Evolutionary conservation across 2,113 vertebrate species (phyloP), one percentile per base, ranked within the genome.

Genomic region (Petrocephalus zakoni): DNA sequence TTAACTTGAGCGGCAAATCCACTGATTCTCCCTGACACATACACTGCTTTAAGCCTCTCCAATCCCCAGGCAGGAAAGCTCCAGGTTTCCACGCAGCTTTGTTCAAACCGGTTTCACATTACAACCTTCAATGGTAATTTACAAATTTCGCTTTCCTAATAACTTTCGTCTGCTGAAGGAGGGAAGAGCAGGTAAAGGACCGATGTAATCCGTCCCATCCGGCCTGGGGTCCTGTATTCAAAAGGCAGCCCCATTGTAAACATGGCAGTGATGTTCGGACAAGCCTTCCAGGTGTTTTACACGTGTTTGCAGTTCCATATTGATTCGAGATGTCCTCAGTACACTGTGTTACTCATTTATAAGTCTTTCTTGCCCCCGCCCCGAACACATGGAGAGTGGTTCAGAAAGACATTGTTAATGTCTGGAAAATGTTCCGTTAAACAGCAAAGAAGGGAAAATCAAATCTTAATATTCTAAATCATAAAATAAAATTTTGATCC

Each of bases 91-190:
- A 78, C 15, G 21, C 25, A 81, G 22, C 92, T 95, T 95, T 94
- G 93, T 94, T 94, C 93, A 91, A 84, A 90, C 93, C 58, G 88
- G 93, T 91, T 25, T 92, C 90, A 94, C 93, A 95, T 95, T 95
- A 92, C 93, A 94, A 95, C 94, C 94, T 95, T 93, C 89, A 90
- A 93, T 86, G 51, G 88, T 91, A 83, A 91, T 92, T 93, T 93
- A 91, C 91, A 94, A 95, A 95, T 94, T 94, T 92, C 56, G 56
- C 90, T 85, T 90, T 92, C 90, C 68, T 94, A 95, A 95, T 91
- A 90, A 88, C 93, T 96, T 95, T 95, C 95, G 95, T 95, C 92
- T 95, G 94, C 89, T 89, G 75, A 84, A 88, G 85, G 89, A 89
- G 89, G 90, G 91, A 84, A 91, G 87, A 94, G 92, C 93, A 95